Conservation (phyloP, 2,888 invertebrate species). For the Pandemis corylana region DNA sequence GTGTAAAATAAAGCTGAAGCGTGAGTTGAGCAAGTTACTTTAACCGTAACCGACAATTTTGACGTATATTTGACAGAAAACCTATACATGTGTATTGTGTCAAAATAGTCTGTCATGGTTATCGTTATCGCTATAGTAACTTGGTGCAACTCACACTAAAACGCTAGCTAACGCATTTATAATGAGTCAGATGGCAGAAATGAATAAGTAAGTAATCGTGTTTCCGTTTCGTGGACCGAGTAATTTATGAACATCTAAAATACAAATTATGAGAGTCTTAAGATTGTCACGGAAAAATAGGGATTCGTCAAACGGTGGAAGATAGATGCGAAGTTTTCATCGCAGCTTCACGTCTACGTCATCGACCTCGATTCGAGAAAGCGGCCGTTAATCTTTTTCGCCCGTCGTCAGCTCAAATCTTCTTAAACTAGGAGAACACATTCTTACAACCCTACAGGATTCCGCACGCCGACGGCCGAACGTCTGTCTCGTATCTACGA, state of each 20-base stretch:
- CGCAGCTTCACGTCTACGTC: not conserved
- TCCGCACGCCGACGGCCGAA: not conserved
- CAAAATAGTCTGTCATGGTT: no score
- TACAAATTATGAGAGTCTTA: not conserved
- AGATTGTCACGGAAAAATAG: not conserved
- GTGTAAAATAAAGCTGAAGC: not conserved
- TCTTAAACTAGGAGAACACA: conserved; percentile 36
- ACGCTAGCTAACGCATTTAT: no score
- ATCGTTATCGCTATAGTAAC: no score
- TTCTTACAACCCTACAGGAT: conserved; percentile 35
- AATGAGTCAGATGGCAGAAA: no score
- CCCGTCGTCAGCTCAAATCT: conserved; percentile 16
- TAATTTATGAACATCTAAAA: not conserved
- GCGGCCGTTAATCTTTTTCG: not conserved
- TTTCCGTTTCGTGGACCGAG: not conserved
- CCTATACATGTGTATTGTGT: no score
- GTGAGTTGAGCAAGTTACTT: no score
- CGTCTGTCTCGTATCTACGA: not conserved
- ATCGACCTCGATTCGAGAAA: not conserved
- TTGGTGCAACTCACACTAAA: no score
- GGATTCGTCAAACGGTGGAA: not conserved
- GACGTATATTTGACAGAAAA: no score
- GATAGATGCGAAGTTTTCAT: not conserved
- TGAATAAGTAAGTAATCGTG: no score
- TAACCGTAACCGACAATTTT: no score